A percentile compares a stretch with the other conserved stretches of the same genome.
phyloP scores from a whole-genome alignment of 1,140 invertebrate genomes.

The Drosophila punjabiensis region DNA sequence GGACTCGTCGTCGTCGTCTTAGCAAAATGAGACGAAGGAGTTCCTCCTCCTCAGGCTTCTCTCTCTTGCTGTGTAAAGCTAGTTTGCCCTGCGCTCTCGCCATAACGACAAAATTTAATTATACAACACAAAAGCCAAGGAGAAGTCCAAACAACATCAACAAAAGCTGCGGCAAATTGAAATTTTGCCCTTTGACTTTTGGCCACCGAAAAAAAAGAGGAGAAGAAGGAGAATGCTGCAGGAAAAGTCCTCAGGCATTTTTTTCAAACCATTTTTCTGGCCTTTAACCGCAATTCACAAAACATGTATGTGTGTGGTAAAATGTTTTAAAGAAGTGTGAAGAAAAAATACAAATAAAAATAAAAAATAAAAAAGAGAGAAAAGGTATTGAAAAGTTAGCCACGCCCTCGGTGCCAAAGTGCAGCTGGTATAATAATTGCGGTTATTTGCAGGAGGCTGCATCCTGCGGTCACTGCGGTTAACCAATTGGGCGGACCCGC shows the following conservation, averaged over 20 bases:
- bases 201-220: background rate
- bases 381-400: slow-evolving; percentile 70
- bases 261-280: slow-evolving; percentile 17
- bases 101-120: slow-evolving; percentile 66
- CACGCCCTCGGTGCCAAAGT: slow-evolving; percentile 22
- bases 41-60: background rate
- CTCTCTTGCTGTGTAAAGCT: background rate
- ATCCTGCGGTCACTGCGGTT: slow-evolving; percentile 76
- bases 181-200: slow-evolving; percentile 72
- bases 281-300: slow-evolving; percentile 70
- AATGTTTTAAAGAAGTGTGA: slow-evolving; percentile 66
- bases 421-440: slow-evolving; percentile 75
- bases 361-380: background rate
- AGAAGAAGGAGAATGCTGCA: background rate
- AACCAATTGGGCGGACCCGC: slow-evolving; percentile 47
- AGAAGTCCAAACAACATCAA: slow-evolving; percentile 48
- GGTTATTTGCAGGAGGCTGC: slow-evolving; percentile 70
- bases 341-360: slow-evolving; percentile 23
- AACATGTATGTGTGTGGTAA: slow-evolving; percentile 36
- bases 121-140: slow-evolving; percentile 70
- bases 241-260: background rate
- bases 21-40: slow-evolving; percentile 21
- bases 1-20: slow-evolving; percentile 19
- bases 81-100: slow-evolving; percentile 27
- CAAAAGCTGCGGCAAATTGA: slow-evolving; percentile 71